Conservation (phyloP, 2,113 vertebrate species). For the Zapornia atra region DNA sequence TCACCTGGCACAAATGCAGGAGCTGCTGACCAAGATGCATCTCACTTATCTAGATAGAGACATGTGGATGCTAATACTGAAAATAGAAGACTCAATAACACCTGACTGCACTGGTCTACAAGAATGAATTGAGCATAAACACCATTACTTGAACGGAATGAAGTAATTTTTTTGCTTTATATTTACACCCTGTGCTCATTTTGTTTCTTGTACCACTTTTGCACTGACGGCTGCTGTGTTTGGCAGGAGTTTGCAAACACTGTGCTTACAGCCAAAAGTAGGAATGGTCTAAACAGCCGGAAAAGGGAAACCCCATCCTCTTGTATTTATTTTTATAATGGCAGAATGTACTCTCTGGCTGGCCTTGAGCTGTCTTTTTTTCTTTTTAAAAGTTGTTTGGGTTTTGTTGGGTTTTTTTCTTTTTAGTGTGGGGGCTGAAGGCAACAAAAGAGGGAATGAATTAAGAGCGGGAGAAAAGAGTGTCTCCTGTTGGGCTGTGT, state of each 20-base stretch:
- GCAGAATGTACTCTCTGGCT: background rate
- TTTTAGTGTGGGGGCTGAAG: background rate
- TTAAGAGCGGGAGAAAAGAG: constrained; percentile 13
- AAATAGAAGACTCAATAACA: background rate
- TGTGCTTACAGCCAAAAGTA: background rate
- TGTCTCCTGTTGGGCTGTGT: background rate
- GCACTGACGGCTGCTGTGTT: background rate
- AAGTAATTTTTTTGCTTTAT: background rate
- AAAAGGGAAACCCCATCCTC: constrained; percentile 38
- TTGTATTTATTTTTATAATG: constrained; percentile 24
- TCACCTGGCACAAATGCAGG: background rate
- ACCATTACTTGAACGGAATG: background rate
- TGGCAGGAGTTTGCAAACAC: background rate
- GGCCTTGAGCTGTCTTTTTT: background rate
- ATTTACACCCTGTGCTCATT: background rate
- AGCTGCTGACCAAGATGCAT: background rate
- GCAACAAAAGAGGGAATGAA: constrained; percentile 44
- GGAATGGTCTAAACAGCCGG: background rate
- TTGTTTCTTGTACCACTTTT: background rate
- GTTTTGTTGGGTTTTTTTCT: background rate
- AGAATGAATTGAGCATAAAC: background rate
- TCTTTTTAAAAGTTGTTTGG: background rate
- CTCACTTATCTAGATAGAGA: background rate
- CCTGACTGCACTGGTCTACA: background rate
- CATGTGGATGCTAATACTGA: background rate